Base-by-base conservation (phyloP, 2,888 invertebrate genomes). In the Oxytorus armatus region DNA sequence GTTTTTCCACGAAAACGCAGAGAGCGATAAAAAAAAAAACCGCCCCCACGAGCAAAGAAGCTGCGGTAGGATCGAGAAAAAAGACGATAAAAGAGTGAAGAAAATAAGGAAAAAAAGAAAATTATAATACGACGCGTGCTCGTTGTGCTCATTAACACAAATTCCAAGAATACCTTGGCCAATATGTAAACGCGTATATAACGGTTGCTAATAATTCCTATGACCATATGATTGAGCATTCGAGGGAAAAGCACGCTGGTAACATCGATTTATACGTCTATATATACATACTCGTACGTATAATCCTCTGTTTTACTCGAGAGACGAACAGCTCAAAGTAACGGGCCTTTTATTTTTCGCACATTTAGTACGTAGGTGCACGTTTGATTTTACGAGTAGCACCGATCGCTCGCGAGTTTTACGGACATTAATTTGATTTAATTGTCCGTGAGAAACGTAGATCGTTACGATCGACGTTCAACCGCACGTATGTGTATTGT, bases 381-480 rank as follows among this genome's bases (percentile, higher is more conserved):
- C 42, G 61, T 55, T 68, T 49, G 69, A 61, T 61, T 47, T 76
- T 76, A 69, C 77, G 57, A 77, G 65, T 39, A 16, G 1, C 36
- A 18, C 33, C 57, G 47, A 53, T 49, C 49, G 66, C 23, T 49
- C 51, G 49, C 70, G 65, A 70, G 47, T 65, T n/a, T n/a, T 18
- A 49, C 65, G 57, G 57, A 18, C 77, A 77, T 77, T 70, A 77
- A 77, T 70, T 77, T 70, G 65, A 77, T 70, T 77, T 77, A 77
- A 77, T 77, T 77, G 77, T 70, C 65, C 57, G 57, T 70, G 70
- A 77, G 77, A 70, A 65, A 18, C 47, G 70, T 18, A 57, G 70
- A 57, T 33, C 11, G 11, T 44, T 65, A 70, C 65, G 36, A 49
- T 3, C 69, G 69, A 21, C 21, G 18, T 18, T 11, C 18, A n/a